Evolutionary conservation across 2,888 invertebrate genomes (phyloP), one percentile per base, ranked within the genome.

Genomic region (Poecilus cupreus): DNA sequence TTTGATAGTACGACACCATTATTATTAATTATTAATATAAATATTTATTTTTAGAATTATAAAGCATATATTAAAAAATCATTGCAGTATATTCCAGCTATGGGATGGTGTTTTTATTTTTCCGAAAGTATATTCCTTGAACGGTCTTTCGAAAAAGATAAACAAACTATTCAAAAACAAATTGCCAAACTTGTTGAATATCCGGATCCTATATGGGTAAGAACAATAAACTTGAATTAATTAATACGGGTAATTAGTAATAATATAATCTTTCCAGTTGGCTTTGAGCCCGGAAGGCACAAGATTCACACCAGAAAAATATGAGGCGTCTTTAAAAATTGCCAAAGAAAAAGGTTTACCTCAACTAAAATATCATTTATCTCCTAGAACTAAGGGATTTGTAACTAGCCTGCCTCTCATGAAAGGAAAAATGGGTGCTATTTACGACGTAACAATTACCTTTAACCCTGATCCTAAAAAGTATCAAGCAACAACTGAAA

Each of bases 101-200:
- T 98, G 85, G 98, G 98, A 39, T 98, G 98, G 98, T 95, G 96
- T 86, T 98, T 97, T 97, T 96, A 96, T 90, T 96, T 97, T 88
- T 96, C 96, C 0, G 98, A 98, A 88, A 96, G 96, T 89, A 96
- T 98, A 83, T 98, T 98, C 90, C 91, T 98, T 81, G 97, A 97
- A 88, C 92, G 98, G 85, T 95, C 95, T 84, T 98, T 95, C 91
- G 96, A 97, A 77, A 96, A 97, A 89, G 98, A 98, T 89, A 95
- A 94, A 88, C 93, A 94, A 86, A 94, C 94, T 82, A 96, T 98
- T 85, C 92, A 93, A 83, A 90, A 90, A 49, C 97, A 97, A 89
- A 93, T 98, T 82, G 92, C 92, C 83, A 94, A 96, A 89, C 91
- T 98, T 57, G 93, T 93, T 83, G 94, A 96, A 85, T 97, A 97